Evolutionary conservation across 2,888 invertebrate genomes (phyloP).

Genomic region (Mycalesis mineus): DNA sequence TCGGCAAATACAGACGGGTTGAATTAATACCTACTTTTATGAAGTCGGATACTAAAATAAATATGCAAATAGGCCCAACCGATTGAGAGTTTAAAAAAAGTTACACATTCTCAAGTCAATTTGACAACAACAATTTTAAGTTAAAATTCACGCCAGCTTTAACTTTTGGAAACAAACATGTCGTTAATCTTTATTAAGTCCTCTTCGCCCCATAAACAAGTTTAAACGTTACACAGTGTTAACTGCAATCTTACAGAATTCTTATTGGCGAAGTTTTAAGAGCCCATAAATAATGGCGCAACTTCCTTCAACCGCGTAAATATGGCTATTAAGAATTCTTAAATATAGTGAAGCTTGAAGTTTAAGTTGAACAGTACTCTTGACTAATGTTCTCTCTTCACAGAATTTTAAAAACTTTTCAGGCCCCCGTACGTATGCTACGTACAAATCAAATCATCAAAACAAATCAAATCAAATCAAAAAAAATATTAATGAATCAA

Average conservation of each 20-base stretch:
- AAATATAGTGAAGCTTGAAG: neutral
- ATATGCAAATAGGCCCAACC: too few species aligned
- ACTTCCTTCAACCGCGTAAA: conserved; percentile 12
- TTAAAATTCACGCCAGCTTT: conserved; percentile 3
- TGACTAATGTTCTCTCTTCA: too few species aligned
- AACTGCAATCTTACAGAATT: conserved; percentile 13
- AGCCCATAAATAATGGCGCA: conserved; percentile 13
- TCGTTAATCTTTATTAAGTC: conserved; percentile 10
- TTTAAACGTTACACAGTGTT: conserved; percentile 10
- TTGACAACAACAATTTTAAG: neutral
- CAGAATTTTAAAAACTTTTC: too few species aligned
- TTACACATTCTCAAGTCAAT: neutral
- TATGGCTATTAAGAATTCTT: conserved; percentile 3
- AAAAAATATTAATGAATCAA: too few species aligned
- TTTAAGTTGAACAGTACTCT: too few species aligned
- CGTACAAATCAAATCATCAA: too few species aligned
- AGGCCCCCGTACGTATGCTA: too few species aligned
- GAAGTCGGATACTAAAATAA: too few species aligned
- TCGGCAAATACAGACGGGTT: too few species aligned
- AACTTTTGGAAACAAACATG: conserved; percentile 4
- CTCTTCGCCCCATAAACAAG: conserved; percentile 10
- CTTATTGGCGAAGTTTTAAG: conserved; percentile 19
- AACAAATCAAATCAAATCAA: too few species aligned
- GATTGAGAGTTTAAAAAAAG: too few species aligned
- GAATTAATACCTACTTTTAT: too few species aligned